Evolutionary conservation across 2,113 vertebrate species (phyloP), one percentile per base, ranked within the genome.

Genomic region (Notothenia rossii): DNA sequence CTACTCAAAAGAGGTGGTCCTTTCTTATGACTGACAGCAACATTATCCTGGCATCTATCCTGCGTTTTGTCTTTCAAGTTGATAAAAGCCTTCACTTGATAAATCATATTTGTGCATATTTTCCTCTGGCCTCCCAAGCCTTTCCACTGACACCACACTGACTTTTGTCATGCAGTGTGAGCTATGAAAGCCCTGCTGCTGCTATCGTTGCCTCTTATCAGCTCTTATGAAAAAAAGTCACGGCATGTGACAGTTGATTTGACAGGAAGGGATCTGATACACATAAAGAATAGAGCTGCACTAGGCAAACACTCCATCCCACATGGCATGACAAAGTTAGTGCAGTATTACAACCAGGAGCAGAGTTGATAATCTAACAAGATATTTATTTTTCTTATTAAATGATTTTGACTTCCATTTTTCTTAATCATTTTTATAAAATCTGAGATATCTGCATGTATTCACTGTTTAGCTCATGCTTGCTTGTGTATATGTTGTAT

Each of bases 231-330:
- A 82, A 46, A 85, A 86, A 84, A 84, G 85, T 88, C 87, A 83
- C 17, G 25, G 56, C 22, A 66, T 69, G 82, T 89, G 89, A 85
- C 90, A 92, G 90, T 46, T 92, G 91, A 92, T 91, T 88, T 91
- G 91, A 89, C 86, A 88, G 83, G 70, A 77, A 76, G 62, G 79
- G 86, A 90, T 91, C 84, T 78, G 90, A 93, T 89, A 89, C 77
- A 89, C 89, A 83, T 85, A 86, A 91, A 86, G 77, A 84, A 86
- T 85, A 81, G 89, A 77, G 76, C 59, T 33, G 68, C 62, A 36
- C 72, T 15, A 68, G 76, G 78, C 48, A 75, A 72, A 85, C 88
- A 70, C 87, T 91, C 36, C 0, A 90, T 91, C 88, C 89, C 87
- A 46, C 15, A 2, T 33, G 22, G 68, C 74, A 65, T 75, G 59